Evolutionary conservation across 2,888 invertebrate genomes (phyloP).

Genomic region (Dioctria linearis): DNA sequence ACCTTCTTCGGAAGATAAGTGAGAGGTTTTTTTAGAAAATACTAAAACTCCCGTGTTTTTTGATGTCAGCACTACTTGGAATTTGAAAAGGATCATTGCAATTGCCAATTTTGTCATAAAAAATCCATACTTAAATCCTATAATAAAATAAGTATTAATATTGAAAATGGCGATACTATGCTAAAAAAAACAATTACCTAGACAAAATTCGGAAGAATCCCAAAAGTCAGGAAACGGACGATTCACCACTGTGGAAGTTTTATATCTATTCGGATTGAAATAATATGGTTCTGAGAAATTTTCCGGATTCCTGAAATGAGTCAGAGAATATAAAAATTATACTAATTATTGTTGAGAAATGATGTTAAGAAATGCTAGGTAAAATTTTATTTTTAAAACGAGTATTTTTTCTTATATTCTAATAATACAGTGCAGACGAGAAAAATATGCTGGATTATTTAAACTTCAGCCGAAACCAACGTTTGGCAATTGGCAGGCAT

Average conservation of each 20-base stretch:
- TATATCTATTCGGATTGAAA: slow-evolving; percentile 56
- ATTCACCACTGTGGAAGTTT: slow-evolving; percentile 29
- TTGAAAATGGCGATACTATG: not conserved
- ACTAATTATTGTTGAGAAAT: too few relatives aligned
- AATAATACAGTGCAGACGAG: too few relatives aligned
- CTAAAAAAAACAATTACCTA: slow-evolving; percentile 42
- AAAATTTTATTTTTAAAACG: too few relatives aligned
- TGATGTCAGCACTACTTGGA: slow-evolving; percentile 46
- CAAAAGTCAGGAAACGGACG: slow-evolving; percentile 55
- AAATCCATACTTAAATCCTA: slow-evolving; percentile 57
- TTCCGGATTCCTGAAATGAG: slow-evolving; percentile 54
- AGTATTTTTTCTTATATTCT: too few relatives aligned
- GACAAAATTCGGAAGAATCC: slow-evolving; percentile 56
- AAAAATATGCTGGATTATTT: too few relatives aligned
- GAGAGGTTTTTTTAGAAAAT: slow-evolving; percentile 55
- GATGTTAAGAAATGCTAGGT: too few relatives aligned
- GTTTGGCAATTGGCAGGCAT: too few relatives aligned
- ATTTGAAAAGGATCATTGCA: slow-evolving; percentile 53
- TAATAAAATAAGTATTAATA: slow-evolving; percentile 9
- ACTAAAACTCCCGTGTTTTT: slow-evolving; percentile 53
- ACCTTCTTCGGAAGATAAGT: slow-evolving; percentile 54
- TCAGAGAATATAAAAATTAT: not conserved
- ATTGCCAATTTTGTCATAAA: slow-evolving; percentile 55
- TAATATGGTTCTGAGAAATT: slow-evolving; percentile 53
- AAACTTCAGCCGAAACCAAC: too few relatives aligned